Evolutionary conservation across 2,797 vertebrate species (phyloP).

Genomic region (Poecilia wingei): DNA sequence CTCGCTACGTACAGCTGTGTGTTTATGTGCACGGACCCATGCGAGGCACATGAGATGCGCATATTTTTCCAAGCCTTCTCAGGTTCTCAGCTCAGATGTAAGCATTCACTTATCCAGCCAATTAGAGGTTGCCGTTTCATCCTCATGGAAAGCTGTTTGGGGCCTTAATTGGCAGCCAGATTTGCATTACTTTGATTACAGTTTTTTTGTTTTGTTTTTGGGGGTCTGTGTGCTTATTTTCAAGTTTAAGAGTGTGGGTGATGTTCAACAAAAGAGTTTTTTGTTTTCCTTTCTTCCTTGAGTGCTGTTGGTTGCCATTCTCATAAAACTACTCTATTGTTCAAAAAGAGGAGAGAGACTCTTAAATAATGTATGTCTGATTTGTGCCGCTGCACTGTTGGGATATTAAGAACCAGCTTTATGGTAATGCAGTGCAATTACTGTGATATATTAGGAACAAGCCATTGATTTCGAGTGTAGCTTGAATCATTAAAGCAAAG

Average conservation of each 20-base stretch:
- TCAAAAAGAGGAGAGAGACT: conserved; percentile 55
- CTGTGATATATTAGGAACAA: conserved; percentile 34
- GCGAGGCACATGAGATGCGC: conserved; percentile 15
- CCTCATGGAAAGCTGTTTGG: conserved; percentile 76
- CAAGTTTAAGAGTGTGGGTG: conserved; percentile 35
- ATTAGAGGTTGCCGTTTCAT: conserved; percentile 78
- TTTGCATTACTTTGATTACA: conserved; percentile 83
- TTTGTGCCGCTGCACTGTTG: conserved; percentile 54
- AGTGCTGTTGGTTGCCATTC: conserved; percentile 35
- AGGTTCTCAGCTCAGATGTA: conserved; percentile 73
- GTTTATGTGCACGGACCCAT: conserved; percentile 7
- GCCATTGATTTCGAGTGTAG: conserved; percentile 38
- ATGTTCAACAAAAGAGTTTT: conserved; percentile 33
- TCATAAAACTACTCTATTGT: conserved; percentile 53
- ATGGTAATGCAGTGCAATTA: conserved; percentile 58
- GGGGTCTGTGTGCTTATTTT: conserved; percentile 31
- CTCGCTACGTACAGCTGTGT: conserved; percentile 27
- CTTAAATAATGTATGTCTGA: conserved; percentile 69
- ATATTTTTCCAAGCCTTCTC: conserved; percentile 62
- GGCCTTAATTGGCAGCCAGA: conserved; percentile 76
- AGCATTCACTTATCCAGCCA: conserved; percentile 76
- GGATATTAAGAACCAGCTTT: conserved; percentile 58
- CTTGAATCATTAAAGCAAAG: conserved; percentile 28
- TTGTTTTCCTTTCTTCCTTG: conserved; percentile 31
- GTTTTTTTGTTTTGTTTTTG: conserved; percentile 24